These are phyloP conservation scores for Bryconaethiops microstoma DNA, from an alignment of 2,797 vertebrate species.

Conservation along the genomic window DNA sequence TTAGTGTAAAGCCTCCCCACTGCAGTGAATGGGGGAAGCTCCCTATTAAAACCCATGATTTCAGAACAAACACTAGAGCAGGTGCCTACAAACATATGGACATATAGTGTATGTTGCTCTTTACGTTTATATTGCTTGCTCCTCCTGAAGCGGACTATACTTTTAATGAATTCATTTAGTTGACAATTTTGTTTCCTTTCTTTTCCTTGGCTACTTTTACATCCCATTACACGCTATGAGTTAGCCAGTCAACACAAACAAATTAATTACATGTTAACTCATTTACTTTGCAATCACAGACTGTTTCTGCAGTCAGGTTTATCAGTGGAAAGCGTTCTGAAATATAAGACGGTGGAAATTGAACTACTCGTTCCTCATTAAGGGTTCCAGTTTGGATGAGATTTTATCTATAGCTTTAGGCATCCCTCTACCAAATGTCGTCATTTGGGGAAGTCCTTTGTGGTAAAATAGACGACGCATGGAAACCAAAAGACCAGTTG, in stretches of 20 bases:
- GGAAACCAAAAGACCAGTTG: not conserved
- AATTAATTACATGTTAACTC: slow-evolving; percentile 51
- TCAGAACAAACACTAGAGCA: too few relatives aligned
- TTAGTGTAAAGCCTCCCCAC: too few relatives aligned
- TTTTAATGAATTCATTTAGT: slow-evolving; percentile 29
- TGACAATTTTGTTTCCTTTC: slow-evolving; percentile 28
- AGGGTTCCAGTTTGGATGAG: not conserved
- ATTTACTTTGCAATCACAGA: slow-evolving; percentile 44
- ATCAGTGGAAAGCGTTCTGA: slow-evolving; percentile 31
- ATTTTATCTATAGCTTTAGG: not conserved
- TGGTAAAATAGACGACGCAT: slow-evolving; percentile 1
- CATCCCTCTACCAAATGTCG: not conserved
- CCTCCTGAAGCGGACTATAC: not conserved
- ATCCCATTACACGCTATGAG: slow-evolving; percentile 28
- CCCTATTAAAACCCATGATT: too few relatives aligned
- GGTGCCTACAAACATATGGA: too few relatives aligned
- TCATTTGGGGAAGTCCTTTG: slow-evolving; percentile 13
- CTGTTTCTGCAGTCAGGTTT: slow-evolving; percentile 47
- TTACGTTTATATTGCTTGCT: not conserved
- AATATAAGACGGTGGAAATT: slow-evolving; percentile 13
- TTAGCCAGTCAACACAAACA: slow-evolving; percentile 34
- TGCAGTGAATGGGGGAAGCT: too few relatives aligned
- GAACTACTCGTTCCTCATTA: slow-evolving; percentile 9
- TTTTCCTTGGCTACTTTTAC: slow-evolving; percentile 13
- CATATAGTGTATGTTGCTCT: too few relatives aligned